A percentile compares a stretch with the other conserved stretches of the same genome.
These are phyloP conservation scores for Batillaria attramentaria DNA, from an alignment of 1,140 invertebrate genomes.

Conservation along the genomic window DNA sequence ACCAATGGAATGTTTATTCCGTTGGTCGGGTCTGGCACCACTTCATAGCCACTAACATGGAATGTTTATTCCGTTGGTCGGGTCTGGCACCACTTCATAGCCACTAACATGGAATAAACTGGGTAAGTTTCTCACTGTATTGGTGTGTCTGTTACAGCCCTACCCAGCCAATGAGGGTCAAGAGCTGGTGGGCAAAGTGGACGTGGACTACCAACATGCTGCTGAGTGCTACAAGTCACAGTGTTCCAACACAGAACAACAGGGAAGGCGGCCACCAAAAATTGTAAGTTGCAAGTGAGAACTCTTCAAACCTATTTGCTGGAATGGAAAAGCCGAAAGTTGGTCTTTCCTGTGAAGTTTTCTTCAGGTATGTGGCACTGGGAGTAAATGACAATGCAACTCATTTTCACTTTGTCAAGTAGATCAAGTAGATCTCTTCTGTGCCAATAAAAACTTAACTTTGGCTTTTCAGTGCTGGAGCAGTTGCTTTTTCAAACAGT, in stretches of 20 bases:
- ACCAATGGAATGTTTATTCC: background rate
- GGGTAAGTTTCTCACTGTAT: background rate
- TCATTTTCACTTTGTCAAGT: background rate
- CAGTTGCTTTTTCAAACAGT: background rate
- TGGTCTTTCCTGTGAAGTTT: too few species aligned
- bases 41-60: background rate
- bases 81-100: background rate
- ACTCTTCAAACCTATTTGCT: background rate
- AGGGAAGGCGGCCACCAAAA: constrained; percentile 33
- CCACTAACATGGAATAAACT: background rate
- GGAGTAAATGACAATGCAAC: background rate
- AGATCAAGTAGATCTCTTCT: background rate
- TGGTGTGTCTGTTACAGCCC: constrained; percentile 74
- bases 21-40: background rate
- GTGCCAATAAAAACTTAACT: background rate
- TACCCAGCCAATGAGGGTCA: constrained; percentile 76
- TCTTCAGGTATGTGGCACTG: background rate
- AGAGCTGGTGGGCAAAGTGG: constrained; percentile 75
- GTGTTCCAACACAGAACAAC: constrained; percentile 21
- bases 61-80: background rate
- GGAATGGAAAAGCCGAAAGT: background rate
- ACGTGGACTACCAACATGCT: constrained; percentile 84
- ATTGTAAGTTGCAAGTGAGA: constrained; percentile 31
- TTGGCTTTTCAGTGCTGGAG: background rate
- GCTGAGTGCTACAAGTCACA: constrained; percentile 37